These are phyloP conservation scores for Halichoeres trimaculatus DNA, from an alignment of 2,113 vertebrate genomes.

Conservation along the genomic window DNA sequence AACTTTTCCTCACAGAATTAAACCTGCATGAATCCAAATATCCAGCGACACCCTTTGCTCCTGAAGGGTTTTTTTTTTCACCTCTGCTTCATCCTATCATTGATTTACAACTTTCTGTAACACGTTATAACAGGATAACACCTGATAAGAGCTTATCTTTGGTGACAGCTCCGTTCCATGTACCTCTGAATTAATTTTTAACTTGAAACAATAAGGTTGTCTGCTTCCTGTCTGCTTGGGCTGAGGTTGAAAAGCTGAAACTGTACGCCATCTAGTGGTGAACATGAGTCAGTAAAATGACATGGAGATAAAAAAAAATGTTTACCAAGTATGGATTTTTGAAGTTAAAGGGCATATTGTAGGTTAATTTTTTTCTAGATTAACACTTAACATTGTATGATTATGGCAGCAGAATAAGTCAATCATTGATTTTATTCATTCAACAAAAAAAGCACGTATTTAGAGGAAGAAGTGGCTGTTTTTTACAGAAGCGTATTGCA, in stretches of 20 bases:
- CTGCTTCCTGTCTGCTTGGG: not conserved
- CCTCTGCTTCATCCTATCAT: not conserved
- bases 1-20: not conserved
- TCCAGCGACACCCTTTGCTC: not conserved
- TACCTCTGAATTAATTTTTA: constrained; percentile 49
- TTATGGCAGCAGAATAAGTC: too few relatives aligned
- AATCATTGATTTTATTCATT: too few relatives aligned
- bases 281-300: not conserved
- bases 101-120: not conserved
- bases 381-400: too few relatives aligned
- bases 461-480: too few relatives aligned
- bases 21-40: not conserved
- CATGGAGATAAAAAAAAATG: too few relatives aligned
- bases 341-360: too few relatives aligned
- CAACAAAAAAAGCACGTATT: too few relatives aligned
- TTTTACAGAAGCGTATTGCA: too few relatives aligned
- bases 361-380: too few relatives aligned
- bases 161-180: constrained; percentile 41
- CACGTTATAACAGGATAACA: constrained; percentile 13
- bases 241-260: not conserved
- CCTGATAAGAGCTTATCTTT: constrained; percentile 63
- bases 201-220: constrained; percentile 7
- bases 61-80: constrained; percentile 8
- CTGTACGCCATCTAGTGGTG: constrained; percentile 48
- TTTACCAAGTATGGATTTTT: too few relatives aligned